Conservation (phyloP, 2,888 invertebrate genomes). For the Electrophaes corylata region DNA sequence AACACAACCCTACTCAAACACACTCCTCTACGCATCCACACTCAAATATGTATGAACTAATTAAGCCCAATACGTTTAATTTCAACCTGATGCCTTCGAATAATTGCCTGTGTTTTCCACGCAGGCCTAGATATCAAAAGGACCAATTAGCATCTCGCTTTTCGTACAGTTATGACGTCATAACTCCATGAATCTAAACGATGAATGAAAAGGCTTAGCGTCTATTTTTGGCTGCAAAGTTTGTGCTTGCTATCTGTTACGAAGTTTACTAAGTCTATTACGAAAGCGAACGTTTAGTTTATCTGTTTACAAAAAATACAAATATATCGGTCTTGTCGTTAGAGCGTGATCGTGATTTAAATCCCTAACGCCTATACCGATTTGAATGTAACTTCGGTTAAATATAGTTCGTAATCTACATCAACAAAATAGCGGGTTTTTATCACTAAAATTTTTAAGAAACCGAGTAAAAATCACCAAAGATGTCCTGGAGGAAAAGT, state of each 20-base stretch:
- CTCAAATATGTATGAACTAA: slow-evolving; percentile 27
- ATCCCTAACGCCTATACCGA: no score
- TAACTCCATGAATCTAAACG: background rate
- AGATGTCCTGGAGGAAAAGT: no score
- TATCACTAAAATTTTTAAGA: no score
- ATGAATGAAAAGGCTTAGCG: background rate
- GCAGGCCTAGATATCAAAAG: slow-evolving; percentile 12
- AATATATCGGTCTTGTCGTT: no score
- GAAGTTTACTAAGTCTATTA: no score
- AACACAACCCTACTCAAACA: slow-evolving; percentile 5
- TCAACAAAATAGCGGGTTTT: no score
- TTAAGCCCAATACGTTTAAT: slow-evolving; percentile 17
- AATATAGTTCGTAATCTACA: no score
- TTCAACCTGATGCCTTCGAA: slow-evolving; percentile 18
- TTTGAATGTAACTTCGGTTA: no score
- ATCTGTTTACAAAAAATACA: no score
- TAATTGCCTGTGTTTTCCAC: slow-evolving; percentile 19
- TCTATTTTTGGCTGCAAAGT: background rate
- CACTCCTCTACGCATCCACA: slow-evolving; percentile 3
- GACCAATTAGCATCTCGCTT: slow-evolving; percentile 1
- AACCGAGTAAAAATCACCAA: no score
- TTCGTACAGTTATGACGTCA: slow-evolving; percentile 11
- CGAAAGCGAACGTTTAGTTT: no score
- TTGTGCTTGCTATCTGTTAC: background rate
- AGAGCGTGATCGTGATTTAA: no score